Conservation (phyloP, 1,140 invertebrate species). For the Aphaenogaster floridana region DNA sequence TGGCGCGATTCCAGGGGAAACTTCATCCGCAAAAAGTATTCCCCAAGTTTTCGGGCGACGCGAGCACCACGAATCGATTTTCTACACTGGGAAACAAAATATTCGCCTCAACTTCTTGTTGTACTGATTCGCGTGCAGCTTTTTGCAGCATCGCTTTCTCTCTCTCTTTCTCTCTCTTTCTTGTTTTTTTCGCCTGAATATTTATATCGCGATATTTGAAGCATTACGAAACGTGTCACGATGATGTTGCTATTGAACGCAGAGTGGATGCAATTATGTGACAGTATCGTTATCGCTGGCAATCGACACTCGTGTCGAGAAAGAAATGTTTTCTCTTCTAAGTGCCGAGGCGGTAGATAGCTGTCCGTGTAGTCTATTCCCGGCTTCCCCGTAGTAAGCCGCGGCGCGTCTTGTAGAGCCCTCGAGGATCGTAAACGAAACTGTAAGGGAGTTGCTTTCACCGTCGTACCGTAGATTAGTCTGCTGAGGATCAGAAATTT, state of each 20-base stretch:
- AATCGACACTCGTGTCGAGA: conserved; percentile 19
- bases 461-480: conserved; percentile 8
- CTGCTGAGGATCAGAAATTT: conserved; percentile 29
- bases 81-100: conserved; percentile 25
- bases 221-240: background rate
- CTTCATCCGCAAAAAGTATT: conserved; percentile 37
- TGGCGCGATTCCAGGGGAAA: conserved; percentile 19
- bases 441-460: conserved; percentile 15
- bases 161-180: background rate
- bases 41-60: conserved; percentile 29
- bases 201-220: background rate
- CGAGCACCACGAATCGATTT: conserved; percentile 31
- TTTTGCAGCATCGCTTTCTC: background rate
- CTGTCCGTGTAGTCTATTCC: conserved; percentile 9
- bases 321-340: conserved; percentile 21
- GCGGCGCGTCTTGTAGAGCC: background rate
- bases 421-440: conserved; percentile 46
- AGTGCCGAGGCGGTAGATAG: background rate
- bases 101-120: conserved; percentile 19
- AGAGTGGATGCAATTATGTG: conserved; percentile 20
- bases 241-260: conserved; percentile 3
- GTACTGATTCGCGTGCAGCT: background rate
- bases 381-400: background rate
- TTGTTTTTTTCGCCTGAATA: background rate
- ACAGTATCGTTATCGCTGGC: background rate